Conservation (phyloP, 2,888 invertebrate species). For the Thera britannica region DNA sequence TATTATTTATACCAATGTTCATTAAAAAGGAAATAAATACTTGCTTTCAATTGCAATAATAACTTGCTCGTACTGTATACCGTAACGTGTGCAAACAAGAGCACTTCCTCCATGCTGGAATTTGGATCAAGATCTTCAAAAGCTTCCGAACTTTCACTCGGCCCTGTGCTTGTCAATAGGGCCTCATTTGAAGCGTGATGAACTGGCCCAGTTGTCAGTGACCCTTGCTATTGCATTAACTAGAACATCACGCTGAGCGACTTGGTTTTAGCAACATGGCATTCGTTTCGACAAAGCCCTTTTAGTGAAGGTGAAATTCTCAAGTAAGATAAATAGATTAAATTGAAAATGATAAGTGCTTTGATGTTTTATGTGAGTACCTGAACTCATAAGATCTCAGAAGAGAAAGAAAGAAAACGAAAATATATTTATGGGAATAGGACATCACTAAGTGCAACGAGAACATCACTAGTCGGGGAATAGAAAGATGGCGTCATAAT, state of each 20-base stretch:
- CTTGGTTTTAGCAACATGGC: constrained; percentile 3
- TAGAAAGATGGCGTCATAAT: too few relatives aligned
- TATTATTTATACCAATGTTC: background rate
- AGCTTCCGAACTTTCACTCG: constrained; percentile 75
- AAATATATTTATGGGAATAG: too few relatives aligned
- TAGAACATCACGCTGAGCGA: constrained; percentile 11
- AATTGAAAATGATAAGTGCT: too few relatives aligned
- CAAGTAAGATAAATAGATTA: too few relatives aligned
- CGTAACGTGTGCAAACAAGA: background rate
- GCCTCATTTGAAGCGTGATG: constrained; percentile 25
- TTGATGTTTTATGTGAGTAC: too few relatives aligned
- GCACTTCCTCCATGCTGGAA: constrained; percentile 54
- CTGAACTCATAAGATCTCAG: too few relatives aligned
- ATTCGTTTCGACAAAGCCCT: constrained; percentile 10
- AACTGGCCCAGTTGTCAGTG: constrained; percentile 25
- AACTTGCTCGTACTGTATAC: too few relatives aligned
- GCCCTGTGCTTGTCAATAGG: constrained; percentile 59
- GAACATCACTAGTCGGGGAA: too few relatives aligned
- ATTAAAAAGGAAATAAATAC: background rate
- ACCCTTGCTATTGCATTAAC: constrained; percentile 27
- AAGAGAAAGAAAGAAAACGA: too few relatives aligned
- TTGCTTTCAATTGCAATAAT: background rate
- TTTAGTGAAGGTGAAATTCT: background rate
- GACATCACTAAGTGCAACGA: too few relatives aligned
- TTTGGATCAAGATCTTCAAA: constrained; percentile 64